Evolutionary conservation across 35 echinoderm and acorn worm species (phyloP).

Genomic region (Eucidaris tribuloides): DNA sequence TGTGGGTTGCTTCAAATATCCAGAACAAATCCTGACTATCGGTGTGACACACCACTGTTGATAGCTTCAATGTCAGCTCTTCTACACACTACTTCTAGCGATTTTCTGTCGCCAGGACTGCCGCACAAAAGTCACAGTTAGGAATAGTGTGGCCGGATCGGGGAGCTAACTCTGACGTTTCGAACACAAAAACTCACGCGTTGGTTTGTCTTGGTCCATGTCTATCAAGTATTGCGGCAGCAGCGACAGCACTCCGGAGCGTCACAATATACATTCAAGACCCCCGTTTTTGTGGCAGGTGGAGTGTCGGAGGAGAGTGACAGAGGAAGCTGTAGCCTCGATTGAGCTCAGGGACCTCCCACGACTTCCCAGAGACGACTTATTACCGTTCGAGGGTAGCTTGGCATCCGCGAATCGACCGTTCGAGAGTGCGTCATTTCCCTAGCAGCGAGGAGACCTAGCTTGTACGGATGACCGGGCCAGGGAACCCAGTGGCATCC

Average conservation of each 20-base stretch:
- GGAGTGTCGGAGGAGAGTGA: background rate
- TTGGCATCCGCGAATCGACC: background rate
- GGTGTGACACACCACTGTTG: conserved; percentile 12
- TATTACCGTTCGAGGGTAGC: background rate
- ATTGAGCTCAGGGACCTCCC: background rate
- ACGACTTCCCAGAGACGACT: background rate
- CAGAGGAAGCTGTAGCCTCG: background rate
- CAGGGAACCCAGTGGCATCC: conserved; percentile 28
- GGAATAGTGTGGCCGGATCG: conserved; percentile 47
- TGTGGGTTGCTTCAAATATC: conserved; percentile 16
- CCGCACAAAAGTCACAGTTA: conserved; percentile 50
- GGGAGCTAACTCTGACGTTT: conserved; percentile 36
- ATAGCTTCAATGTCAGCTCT: background rate
- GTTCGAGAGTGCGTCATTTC: background rate
- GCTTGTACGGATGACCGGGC: background rate
- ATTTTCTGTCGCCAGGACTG: conserved; percentile 45
- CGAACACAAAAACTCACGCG: conserved; percentile 34
- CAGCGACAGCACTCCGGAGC: conserved; percentile 39
- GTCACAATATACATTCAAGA: conserved; percentile 32
- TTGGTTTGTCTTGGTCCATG: background rate
- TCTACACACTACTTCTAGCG: background rate
- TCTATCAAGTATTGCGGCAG: conserved; percentile 34
- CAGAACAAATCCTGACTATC: conserved; percentile 36
- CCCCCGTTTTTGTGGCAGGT: background rate
- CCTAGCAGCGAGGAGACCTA: background rate